Evolutionary conservation across 1,140 invertebrate species (phyloP).

Genomic region (Sesamia nonagrioides): DNA sequence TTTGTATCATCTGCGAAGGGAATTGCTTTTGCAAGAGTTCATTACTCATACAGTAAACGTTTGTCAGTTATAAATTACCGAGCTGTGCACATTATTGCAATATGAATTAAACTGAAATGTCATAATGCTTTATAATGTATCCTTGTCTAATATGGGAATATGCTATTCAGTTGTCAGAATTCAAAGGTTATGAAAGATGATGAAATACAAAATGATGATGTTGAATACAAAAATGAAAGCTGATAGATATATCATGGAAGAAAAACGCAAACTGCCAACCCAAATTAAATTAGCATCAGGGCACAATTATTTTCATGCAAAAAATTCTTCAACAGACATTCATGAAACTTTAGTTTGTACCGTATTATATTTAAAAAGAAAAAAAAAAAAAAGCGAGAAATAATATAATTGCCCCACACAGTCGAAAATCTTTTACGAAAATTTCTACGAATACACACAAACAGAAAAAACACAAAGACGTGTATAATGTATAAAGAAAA

Average conservation of each 20-base stretch:
- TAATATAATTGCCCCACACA: conserved; percentile 13
- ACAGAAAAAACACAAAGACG: conserved; percentile 12
- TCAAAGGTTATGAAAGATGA: background rate
- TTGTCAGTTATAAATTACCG: conserved; percentile 19
- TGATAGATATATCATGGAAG: too few species aligned
- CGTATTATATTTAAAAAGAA: background rate
- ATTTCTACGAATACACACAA: conserved; percentile 12
- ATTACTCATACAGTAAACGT: conserved; percentile 13
- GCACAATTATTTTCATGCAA: too few species aligned
- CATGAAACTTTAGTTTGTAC: background rate
- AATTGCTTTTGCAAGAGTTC: conserved; percentile 18
- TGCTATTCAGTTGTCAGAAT: background rate
- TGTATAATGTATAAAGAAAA: conserved; percentile 27
- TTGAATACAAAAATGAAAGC: too few species aligned
- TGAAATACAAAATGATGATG: too few species aligned
- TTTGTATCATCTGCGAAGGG: conserved; percentile 22
- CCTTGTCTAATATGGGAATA: background rate
- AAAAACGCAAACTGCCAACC: too few species aligned
- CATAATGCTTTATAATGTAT: background rate
- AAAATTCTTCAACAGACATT: background rate
- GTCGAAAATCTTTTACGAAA: background rate
- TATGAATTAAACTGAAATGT: conserved; percentile 10
- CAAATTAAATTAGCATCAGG: too few species aligned
- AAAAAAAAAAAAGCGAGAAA: background rate
- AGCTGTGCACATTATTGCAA: conserved; percentile 13